Base-by-base conservation (phyloP, 2,113 vertebrate genomes). In the Hoplias malabaricus region DNA sequence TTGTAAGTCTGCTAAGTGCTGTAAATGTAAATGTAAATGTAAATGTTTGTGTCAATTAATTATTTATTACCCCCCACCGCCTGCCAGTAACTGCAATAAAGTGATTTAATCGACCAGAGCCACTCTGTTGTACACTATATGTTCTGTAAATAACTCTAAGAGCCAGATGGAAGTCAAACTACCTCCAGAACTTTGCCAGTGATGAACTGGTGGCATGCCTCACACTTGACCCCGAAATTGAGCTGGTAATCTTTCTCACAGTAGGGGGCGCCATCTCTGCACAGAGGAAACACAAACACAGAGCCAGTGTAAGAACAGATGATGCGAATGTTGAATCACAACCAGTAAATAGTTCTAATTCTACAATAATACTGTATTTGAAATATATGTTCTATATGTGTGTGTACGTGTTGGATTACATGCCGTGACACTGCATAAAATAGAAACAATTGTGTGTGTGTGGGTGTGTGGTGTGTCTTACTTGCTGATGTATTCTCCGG, bases 401-500 rank as follows among this genome's bases (percentile, higher is more conserved):
- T 34, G 31, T 40, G 34, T 40, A 5, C 42, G 36, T 36, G 23
- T n/a, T n/a, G n/a, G n/a, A n/a, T n/a, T n/a, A n/a, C n/a, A n/a
- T n/a, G n/a, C n/a, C n/a, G n/a, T n/a, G n/a, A n/a, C n/a, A n/a
- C n/a, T n/a, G n/a, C n/a, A n/a, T n/a, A n/a, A n/a, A n/a, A n/a
- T n/a, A n/a, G n/a, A n/a, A n/a, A n/a, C n/a, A n/a, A n/a, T n/a
- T 66, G 36, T 40, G 1, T 63, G 38, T 69, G 27, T 50, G 11
- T 50, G 56, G 48, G 67, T 59, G 33, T 72, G 33, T 43, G 50
- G 50, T 73, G 29, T 34, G 14, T 67, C 93, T 95, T 92, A 99
- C 97, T 97, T 99, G 96, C 95, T 99, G 92, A 99, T 98, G 86
- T 99, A 99, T 82, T 99, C 96, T 43, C 96, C 96, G 0, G 93